Conservation (phyloP, 2,113 vertebrate species). For the Megaceryle torquata region DNA sequence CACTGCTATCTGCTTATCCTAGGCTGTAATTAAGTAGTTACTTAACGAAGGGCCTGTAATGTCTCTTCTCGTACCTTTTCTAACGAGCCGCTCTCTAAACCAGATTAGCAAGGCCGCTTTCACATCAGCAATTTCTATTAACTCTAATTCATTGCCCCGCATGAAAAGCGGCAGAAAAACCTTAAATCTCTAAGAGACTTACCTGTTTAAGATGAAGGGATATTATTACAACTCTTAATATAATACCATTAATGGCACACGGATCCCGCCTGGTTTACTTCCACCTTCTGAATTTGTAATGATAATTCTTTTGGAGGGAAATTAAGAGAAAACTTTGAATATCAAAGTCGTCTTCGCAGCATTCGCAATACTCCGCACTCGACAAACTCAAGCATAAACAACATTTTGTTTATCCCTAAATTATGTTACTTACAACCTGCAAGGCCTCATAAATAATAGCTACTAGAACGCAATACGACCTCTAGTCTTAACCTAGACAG, state of each 20-base stretch:
- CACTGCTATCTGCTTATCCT: not conserved
- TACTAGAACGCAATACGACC: not conserved
- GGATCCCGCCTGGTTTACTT: not conserved
- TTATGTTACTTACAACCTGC: not conserved
- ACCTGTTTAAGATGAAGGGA: conserved; percentile 33
- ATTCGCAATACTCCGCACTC: not conserved
- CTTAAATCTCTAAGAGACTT: not conserved
- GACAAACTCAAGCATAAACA: not conserved
- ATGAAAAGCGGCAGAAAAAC: conserved; percentile 25
- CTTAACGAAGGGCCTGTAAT: not conserved
- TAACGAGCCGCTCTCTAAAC: not conserved
- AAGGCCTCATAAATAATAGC: not conserved
- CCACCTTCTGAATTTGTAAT: not conserved
- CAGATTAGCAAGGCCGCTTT: not conserved
- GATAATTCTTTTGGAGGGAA: not conserved
- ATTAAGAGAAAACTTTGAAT: not conserved
- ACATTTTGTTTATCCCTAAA: not conserved
- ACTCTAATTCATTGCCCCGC: not conserved
- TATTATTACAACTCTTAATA: not conserved
- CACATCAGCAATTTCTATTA: not conserved
- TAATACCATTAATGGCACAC: not conserved
- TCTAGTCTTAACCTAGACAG: not conserved
- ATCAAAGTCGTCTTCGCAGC: not conserved
- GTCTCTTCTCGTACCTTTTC: not conserved
- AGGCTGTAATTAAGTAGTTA: not conserved